phyloP scores from a whole-genome alignment of 2,888 invertebrate species.

The Dione vanillae region DNA sequence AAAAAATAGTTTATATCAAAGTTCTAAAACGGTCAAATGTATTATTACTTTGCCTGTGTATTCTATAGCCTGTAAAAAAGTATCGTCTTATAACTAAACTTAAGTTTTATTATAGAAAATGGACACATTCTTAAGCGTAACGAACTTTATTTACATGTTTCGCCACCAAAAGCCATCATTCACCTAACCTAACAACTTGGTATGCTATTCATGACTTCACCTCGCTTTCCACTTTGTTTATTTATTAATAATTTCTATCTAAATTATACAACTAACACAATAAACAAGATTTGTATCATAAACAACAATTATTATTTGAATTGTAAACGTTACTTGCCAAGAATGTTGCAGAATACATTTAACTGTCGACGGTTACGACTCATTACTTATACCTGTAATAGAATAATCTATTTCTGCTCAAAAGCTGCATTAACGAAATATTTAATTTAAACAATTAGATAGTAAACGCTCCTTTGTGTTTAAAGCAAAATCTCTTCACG shows the following conservation, averaged over 20 bases:
- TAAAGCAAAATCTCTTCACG: constrained; percentile 56
- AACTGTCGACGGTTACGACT: constrained; percentile 12
- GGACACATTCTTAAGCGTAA: not conserved
- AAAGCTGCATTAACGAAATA: constrained; percentile 24
- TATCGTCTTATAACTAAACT: too few species aligned
- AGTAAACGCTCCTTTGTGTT: constrained; percentile 45
- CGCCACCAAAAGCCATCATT: not conserved
- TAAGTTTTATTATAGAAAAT: too few species aligned
- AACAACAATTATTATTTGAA: constrained; percentile 14
- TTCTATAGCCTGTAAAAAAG: too few species aligned
- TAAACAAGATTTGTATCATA: constrained; percentile 24
- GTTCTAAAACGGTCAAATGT: too few species aligned
- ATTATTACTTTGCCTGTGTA: too few species aligned
- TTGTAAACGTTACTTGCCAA: constrained; percentile 8
- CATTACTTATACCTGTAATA: constrained; percentile 28
- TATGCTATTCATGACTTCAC: not conserved
- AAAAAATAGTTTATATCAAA: too few species aligned
- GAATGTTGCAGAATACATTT: constrained; percentile 27
- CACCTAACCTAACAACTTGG: constrained; percentile 17
- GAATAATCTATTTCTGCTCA: constrained; percentile 19
- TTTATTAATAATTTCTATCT: constrained; percentile 21
- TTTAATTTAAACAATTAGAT: constrained; percentile 43
- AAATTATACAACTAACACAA: constrained; percentile 10
- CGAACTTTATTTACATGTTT: not conserved
- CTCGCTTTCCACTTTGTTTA: constrained; percentile 18